Conservation (phyloP, 2,888 invertebrate genomes). For the Candidula unifasciata region DNA sequence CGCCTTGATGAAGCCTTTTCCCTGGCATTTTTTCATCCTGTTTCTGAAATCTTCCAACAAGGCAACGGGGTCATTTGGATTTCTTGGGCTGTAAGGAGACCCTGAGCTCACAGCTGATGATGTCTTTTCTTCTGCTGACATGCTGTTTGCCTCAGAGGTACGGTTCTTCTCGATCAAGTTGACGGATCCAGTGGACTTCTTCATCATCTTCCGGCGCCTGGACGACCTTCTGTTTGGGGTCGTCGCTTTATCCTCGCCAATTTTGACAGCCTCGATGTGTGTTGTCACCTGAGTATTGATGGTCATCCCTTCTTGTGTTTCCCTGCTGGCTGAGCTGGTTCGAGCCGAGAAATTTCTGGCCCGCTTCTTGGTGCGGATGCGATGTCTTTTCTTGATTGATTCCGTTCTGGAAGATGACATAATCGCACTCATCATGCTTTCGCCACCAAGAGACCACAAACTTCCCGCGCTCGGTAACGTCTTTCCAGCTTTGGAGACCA, state of each 20-base stretch:
- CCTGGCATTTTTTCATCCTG: constrained; percentile 4
- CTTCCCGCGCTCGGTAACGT: neutral
- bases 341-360: neutral
- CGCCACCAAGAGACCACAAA: neutral
- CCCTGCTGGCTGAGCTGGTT: neutral
- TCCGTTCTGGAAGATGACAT: neutral
- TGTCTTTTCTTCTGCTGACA: neutral
- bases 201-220: neutral
- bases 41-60: constrained; percentile 4
- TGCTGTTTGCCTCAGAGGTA: neutral
- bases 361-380: neutral
- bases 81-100: neutral
- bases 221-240: neutral
- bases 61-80: neutral
- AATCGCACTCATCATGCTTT: neutral
- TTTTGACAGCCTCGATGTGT: constrained; percentile 9
- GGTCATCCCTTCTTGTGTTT: neutral
- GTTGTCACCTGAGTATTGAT: neutral
- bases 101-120: neutral
- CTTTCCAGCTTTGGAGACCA: neutral
- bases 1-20: neutral
- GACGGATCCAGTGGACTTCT: constrained; percentile 1
- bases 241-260: neutral
- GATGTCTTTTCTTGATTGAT: neutral
- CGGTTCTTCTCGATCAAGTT: neutral